Percentiles rank a stretch among this genome's conserved stretches.
Conservation (phyloP, 2,113 vertebrate genomes). For the Cheirogaleus medius region DNA sequence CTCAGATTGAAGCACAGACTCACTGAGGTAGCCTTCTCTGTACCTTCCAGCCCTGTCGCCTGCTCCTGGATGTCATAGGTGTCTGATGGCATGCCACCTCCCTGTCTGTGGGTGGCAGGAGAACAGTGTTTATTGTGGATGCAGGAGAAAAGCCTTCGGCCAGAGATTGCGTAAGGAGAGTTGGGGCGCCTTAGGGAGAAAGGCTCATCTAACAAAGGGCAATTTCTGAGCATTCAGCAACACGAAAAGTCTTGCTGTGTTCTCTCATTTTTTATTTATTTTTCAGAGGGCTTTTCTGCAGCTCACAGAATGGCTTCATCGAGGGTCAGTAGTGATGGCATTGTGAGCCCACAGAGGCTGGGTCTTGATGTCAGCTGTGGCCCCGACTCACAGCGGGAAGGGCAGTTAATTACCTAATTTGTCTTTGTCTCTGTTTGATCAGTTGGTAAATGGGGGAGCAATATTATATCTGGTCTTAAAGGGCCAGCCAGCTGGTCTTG, state of each 20-base stretch:
- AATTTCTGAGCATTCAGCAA: not conserved
- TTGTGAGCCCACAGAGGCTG: not conserved
- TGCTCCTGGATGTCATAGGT: not conserved
- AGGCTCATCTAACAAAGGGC: not conserved
- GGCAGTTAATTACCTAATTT: constrained; percentile 5
- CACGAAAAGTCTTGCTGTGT: not conserved
- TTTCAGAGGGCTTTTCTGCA: not conserved
- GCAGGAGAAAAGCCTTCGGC: too few species aligned
- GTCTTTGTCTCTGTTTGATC: constrained; percentile 33
- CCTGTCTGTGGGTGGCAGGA: not conserved
- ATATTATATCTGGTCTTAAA: not conserved
- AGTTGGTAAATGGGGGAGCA: not conserved
- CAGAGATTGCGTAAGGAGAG: not conserved
- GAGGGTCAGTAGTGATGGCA: not conserved
- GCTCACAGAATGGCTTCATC: not conserved
- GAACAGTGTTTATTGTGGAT: not conserved
- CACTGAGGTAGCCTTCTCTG: not conserved
- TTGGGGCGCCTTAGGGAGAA: not conserved
- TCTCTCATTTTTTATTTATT: not conserved
- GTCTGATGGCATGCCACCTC: not conserved
- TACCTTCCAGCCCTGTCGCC: not conserved
- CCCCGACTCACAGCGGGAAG: not conserved
- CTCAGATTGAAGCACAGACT: not conserved
- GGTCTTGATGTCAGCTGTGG: not conserved
- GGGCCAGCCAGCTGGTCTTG: not conserved